Evolutionary conservation across 2,888 invertebrate genomes (phyloP).

Genomic region (Ennomos fuscantarius): DNA sequence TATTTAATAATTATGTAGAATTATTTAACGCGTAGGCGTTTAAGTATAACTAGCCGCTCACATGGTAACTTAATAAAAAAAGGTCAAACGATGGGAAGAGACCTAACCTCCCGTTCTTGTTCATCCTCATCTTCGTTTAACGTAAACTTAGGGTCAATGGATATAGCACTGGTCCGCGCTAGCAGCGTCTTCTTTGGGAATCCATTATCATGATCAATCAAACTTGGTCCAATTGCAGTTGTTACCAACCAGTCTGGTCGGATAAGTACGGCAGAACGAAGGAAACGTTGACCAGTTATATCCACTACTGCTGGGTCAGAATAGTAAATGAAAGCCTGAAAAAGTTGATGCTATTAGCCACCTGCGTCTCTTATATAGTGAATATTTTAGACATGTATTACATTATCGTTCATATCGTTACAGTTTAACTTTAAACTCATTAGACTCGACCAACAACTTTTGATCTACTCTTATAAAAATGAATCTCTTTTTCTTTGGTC

Average conservation of each 20-base stretch:
- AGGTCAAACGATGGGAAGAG: neutral
- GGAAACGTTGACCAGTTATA: slow-evolving; percentile 54
- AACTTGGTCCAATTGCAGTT: slow-evolving; percentile 57
- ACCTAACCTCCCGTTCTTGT: slow-evolving; percentile 73
- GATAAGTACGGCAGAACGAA: slow-evolving; percentile 66
- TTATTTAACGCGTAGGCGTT: no score
- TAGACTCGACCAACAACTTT: no score
- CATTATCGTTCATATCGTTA: no score
- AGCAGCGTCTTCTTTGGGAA: slow-evolving; percentile 72
- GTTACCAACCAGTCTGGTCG: slow-evolving; percentile 67
- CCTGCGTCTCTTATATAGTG: no score
- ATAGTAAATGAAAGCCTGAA: slow-evolving; percentile 74
- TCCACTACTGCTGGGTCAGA: slow-evolving; percentile 64
- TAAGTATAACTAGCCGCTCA: no score
- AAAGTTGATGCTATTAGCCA: slow-evolving; percentile 11
- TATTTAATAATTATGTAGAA: no score
- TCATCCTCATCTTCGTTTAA: slow-evolving; percentile 76
- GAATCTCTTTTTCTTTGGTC: no score
- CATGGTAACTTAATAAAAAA: no score
- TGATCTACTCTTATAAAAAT: no score
- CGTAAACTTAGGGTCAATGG: slow-evolving; percentile 63
- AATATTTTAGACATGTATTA: no score
- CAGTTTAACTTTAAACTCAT: no score
- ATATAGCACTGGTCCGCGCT: slow-evolving; percentile 68
- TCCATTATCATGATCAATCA: slow-evolving; percentile 46